A percentile compares a stretch with the other conserved stretches of the same genome.
Conservation (phyloP, 2,888 invertebrate species). For the Epirrita christyi region DNA sequence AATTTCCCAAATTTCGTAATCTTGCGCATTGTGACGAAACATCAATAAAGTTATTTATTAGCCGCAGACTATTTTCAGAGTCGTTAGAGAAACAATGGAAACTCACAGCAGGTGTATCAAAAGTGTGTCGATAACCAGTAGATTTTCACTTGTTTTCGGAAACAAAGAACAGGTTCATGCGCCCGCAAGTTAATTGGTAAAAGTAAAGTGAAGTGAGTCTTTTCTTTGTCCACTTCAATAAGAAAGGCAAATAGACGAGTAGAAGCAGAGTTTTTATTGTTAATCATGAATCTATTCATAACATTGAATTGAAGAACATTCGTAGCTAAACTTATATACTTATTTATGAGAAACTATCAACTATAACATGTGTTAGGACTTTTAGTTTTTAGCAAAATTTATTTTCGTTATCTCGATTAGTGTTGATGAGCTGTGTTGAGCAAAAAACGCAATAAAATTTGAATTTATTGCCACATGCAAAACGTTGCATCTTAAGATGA, state of each 20-base stretch:
- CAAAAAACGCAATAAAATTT: too few relatives aligned
- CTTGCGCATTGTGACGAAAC: slow-evolving; percentile 13
- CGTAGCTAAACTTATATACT: too few relatives aligned
- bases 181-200: slow-evolving; percentile 77
- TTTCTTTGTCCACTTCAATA: slow-evolving; percentile 65
- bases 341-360: too few relatives aligned
- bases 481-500: too few relatives aligned
- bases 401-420: too few relatives aligned
- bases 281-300: slow-evolving; percentile 56
- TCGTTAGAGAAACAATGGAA: slow-evolving; percentile 37
- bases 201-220: slow-evolving; percentile 77
- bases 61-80: slow-evolving; percentile 22
- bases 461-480: too few relatives aligned
- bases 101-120: slow-evolving; percentile 47
- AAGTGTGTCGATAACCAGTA: slow-evolving; percentile 68
- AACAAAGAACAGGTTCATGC: slow-evolving; percentile 69
- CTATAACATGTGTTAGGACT: too few relatives aligned
- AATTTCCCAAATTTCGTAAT: slow-evolving; percentile 21
- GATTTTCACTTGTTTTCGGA: slow-evolving; percentile 75
- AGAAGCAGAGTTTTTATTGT: slow-evolving; percentile 51
- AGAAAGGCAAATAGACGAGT: slow-evolving; percentile 72
- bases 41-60: slow-evolving; percentile 20
- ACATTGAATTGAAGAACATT: too few relatives aligned
- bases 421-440: too few relatives aligned
- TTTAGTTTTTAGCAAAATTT: too few relatives aligned